Evolutionary conservation across 2,888 invertebrate species (phyloP), one percentile per base, ranked within the genome.

Genomic region (Athalia rosae): DNA sequence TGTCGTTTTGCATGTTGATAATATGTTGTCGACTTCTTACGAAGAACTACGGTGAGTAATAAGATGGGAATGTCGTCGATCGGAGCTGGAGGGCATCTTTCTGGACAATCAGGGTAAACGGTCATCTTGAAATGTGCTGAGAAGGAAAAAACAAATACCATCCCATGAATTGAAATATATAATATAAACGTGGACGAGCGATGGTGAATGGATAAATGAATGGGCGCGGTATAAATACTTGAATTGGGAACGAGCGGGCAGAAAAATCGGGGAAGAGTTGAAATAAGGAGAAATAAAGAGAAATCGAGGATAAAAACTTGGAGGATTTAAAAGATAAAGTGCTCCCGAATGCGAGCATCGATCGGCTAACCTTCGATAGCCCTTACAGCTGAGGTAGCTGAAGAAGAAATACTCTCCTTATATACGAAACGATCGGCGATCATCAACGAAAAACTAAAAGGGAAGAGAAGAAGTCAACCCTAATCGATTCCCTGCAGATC

Each of bases 341-440:
- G 62, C n/a, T 62, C 4, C 4, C n/a, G 1, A 62, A 11, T 58
- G 9, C 58, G 58, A 58, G 43, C 58, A 71, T 71, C 56, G 71
- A 71, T 71, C 71, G 58, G 71, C 50, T 71, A 71, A 71, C 71
- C 71, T 71, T 58, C 45, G 43, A 58, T n/a, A 56, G 45, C 58
- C 15, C 58, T 56, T 71, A 58, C 43, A 71, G 71, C n/a, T 4
- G 43, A 58, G 58, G 45, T 58, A 13, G 45, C n/a, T 43, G 7
- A 45, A n/a, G 58, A 58, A 56, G 58, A 15, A 71, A 28, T 45
- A 8, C n/a, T 41, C 58, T 8, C 43, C 43, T 45, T 71, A n/a
- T 28, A 28, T 28, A 28, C 28, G 28, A 28, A 28, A 28, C 28
- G 28, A 28, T 28, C 28, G 28, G 28, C 28, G 28, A 28, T 1